These are phyloP conservation scores for Steromphala cineraria DNA, from an alignment of 2,888 invertebrate genomes.

Conservation along the genomic window DNA sequence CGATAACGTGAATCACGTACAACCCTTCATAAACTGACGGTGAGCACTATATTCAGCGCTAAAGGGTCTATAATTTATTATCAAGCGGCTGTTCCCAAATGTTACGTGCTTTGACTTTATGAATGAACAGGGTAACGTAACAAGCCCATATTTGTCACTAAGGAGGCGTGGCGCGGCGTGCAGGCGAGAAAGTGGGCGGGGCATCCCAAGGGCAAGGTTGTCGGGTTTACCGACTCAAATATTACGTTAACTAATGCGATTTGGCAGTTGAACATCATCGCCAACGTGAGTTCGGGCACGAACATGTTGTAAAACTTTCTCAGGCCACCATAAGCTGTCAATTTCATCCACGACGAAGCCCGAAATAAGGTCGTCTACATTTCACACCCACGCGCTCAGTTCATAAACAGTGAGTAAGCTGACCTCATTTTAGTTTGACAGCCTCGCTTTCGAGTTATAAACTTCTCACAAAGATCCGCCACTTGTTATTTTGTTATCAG, in stretches of 20 bases:
- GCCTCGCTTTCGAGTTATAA: neutral
- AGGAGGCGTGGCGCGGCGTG: neutral
- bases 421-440: neutral
- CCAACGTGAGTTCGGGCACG: too few relatives aligned
- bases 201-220: neutral
- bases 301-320: too few relatives aligned
- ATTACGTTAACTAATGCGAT: too few relatives aligned
- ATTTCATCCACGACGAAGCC: neutral
- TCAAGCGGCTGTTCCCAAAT: neutral
- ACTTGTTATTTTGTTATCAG: neutral
- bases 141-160: conserved; percentile 9
- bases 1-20: too few relatives aligned
- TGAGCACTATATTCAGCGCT: too few relatives aligned
- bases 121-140: neutral
- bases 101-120: neutral
- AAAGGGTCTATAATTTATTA: too few relatives aligned
- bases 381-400: neutral
- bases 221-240: too few relatives aligned
- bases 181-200: neutral
- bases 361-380: neutral
- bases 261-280: too few relatives aligned
- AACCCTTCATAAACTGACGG: too few relatives aligned
- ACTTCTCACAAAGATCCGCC: neutral
- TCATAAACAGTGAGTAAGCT: neutral
- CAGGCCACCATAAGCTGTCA: neutral